Evolutionary conservation across 2,797 vertebrate genomes (phyloP).

Genomic region (Taeniopygia guttata): DNA sequence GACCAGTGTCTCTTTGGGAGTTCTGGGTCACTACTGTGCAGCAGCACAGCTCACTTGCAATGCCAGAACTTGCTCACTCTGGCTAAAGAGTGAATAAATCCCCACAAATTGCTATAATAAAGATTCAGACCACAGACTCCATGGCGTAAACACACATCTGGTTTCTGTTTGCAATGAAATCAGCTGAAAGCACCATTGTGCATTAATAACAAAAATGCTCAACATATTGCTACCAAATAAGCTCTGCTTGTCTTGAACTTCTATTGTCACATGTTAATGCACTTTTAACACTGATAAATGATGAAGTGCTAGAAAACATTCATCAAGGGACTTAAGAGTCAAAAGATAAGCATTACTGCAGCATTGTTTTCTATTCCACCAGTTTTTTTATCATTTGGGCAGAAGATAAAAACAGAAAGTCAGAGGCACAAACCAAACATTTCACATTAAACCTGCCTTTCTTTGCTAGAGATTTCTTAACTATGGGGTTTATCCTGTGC

Average conservation of each 20-base stretch:
- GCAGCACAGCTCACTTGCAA: constrained; percentile 3
- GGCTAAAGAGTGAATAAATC: constrained; percentile 53
- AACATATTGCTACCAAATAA: constrained; percentile 70
- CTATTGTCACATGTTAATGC: constrained; percentile 50
- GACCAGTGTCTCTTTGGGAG: not conserved
- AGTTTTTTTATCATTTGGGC: not conserved
- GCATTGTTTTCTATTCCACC: not conserved
- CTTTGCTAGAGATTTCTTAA: not conserved
- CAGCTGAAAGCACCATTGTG: constrained; percentile 68
- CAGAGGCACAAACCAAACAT: not conserved
- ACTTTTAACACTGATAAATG: constrained; percentile 68
- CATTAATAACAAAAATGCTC: constrained; percentile 73
- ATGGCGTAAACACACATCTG: constrained; percentile 73
- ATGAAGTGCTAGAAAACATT: constrained; percentile 60
- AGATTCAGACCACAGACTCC: constrained; percentile 67
- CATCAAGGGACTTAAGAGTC: constrained; percentile 49
- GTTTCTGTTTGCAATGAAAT: constrained; percentile 75
- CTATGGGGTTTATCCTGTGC: not conserved
- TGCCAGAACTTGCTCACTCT: not conserved
- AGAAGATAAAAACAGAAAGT: constrained; percentile 1
- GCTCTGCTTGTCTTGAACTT: constrained; percentile 61
- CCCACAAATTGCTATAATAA: constrained; percentile 67
- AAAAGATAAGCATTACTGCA: not conserved
- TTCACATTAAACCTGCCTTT: not conserved
- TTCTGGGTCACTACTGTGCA: not conserved